phyloP scores from a whole-genome alignment of 2,797 vertebrate genomes.

The Syndactyla subalaris region DNA sequence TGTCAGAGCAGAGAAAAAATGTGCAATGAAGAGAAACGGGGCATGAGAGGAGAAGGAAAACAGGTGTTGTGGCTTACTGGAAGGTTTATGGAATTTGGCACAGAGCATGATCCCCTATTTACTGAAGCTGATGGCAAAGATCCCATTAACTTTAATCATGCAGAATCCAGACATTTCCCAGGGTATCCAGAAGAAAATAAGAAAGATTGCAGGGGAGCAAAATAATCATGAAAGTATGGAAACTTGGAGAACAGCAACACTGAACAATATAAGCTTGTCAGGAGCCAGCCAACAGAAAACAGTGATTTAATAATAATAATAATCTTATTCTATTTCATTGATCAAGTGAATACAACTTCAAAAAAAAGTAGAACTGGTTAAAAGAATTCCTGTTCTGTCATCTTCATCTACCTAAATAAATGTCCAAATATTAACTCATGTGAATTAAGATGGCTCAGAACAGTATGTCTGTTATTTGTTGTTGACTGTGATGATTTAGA shows the following conservation, averaged over 20 bases:
- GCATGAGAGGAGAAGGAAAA: conserved; percentile 34
- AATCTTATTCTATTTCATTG: neutral
- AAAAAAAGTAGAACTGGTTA: neutral
- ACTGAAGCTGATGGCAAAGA: conserved; percentile 37
- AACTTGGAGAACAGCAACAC: neutral
- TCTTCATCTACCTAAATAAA: neutral
- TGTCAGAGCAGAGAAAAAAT: conserved; percentile 49
- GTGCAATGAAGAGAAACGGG: conserved; percentile 6
- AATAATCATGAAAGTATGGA: neutral
- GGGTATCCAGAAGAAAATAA: conserved; percentile 16
- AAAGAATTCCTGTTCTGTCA: neutral
- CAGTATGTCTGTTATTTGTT: neutral
- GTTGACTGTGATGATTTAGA: neutral
- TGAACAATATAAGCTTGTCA: neutral
- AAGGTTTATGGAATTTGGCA: conserved; percentile 57
- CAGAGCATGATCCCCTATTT: neutral
- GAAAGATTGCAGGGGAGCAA: neutral
- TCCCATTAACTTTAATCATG: conserved; percentile 60
- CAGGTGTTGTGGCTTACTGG: conserved; percentile 46
- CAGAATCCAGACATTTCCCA: conserved; percentile 43
- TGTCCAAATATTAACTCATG: neutral
- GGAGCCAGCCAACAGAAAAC: neutral
- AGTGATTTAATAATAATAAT: neutral
- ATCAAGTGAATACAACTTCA: neutral
- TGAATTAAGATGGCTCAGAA: neutral